A percentile compares a stretch with the other conserved stretches of the same genome.
Conservation (phyloP, 2,113 vertebrate species). For the Coracopsis vasa region DNA sequence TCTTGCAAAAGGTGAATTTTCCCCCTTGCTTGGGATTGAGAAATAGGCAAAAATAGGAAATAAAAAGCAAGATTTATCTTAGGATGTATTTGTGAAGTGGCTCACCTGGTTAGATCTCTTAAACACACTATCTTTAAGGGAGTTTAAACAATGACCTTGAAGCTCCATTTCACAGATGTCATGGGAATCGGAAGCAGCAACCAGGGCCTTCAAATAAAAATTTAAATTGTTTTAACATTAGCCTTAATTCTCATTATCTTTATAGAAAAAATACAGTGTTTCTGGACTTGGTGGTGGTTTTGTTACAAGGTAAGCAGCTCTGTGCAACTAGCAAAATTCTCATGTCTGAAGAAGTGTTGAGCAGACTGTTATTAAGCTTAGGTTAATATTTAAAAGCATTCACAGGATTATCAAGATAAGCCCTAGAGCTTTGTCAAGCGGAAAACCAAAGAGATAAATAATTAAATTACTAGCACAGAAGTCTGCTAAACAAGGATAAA, state of each 20-base stretch:
- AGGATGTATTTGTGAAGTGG: background rate
- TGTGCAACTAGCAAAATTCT: background rate
- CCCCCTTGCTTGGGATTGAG: background rate
- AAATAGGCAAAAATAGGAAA: conserved; percentile 32
- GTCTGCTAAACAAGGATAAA: background rate
- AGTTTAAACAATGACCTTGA: conserved; percentile 82
- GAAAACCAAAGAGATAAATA: background rate
- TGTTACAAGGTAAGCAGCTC: background rate
- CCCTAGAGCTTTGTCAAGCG: background rate
- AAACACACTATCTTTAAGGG: conserved; percentile 87
- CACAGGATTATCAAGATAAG: background rate
- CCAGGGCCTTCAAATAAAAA: conserved; percentile 82
- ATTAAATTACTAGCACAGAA: background rate
- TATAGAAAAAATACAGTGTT: background rate
- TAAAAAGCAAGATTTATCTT: conserved; percentile 21
- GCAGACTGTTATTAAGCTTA: background rate
- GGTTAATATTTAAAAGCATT: background rate
- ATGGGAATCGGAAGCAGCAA: conserved; percentile 76
- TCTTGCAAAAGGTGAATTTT: background rate
- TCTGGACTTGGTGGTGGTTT: background rate
- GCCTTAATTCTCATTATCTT: background rate
- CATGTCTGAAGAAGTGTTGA: background rate
- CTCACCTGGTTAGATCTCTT: conserved; percentile 83
- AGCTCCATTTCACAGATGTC: conserved; percentile 85
- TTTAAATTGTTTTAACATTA: conserved; percentile 13